A percentile compares a stretch with the other conserved stretches of the same genome.
Evolutionary conservation across 2,888 invertebrate genomes (phyloP).

Genomic region (Lomographa bimaculata): DNA sequence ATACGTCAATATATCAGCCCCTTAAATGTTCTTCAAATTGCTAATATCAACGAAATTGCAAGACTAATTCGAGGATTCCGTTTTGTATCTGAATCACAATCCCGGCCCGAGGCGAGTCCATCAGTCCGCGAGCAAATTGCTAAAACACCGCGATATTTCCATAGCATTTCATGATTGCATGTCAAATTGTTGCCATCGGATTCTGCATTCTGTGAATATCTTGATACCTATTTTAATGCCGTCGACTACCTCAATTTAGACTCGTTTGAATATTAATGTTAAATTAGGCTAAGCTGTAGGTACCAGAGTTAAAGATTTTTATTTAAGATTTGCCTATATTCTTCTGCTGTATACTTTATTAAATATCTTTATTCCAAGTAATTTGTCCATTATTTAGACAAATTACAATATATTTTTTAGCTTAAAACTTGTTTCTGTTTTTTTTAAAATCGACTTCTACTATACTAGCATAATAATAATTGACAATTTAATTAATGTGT

Average conservation of each 20-base stretch:
- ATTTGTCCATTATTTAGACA: too few species aligned
- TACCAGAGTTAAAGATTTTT: too few species aligned
- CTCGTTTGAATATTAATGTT: constrained; percentile 24
- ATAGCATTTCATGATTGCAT: constrained; percentile 57
- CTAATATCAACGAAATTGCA: constrained; percentile 13
- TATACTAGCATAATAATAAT: too few species aligned
- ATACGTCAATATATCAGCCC: too few species aligned
- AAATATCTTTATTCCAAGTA: too few species aligned
- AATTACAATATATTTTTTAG: too few species aligned
- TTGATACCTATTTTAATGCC: constrained; percentile 24
- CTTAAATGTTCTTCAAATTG: constrained; percentile 9
- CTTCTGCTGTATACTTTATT: too few species aligned
- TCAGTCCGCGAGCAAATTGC: constrained; percentile 49
- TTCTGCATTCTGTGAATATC: constrained; percentile 44
- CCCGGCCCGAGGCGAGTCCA: constrained; percentile 54
- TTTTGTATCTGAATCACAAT: constrained; percentile 42
- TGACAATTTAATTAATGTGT: too few species aligned
- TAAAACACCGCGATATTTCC: constrained; percentile 48
- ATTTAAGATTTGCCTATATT: too few species aligned
- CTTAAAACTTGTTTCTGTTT: too few species aligned
- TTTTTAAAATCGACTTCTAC: too few species aligned
- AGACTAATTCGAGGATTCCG: constrained; percentile 21
- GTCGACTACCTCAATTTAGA: constrained; percentile 20
- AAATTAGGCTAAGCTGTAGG: too few species aligned
- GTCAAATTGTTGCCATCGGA: constrained; percentile 48